phyloP scores from a whole-genome alignment of 1,140 invertebrate species.

The Cydia fagiglandana region DNA sequence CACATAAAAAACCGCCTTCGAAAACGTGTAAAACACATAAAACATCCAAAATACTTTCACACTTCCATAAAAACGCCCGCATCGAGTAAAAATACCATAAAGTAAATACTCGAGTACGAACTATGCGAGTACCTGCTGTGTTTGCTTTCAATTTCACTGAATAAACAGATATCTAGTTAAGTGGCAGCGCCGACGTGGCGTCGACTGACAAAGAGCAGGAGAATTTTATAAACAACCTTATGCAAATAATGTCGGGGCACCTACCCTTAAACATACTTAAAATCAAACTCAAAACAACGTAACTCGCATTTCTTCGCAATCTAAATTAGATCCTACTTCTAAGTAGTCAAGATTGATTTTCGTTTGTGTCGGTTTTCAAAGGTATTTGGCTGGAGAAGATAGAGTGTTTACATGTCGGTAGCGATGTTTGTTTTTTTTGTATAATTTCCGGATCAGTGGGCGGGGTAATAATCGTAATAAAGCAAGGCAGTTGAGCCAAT shows the following conservation, averaged over 20 bases:
- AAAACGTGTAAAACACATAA: constrained; percentile 28
- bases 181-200: constrained; percentile 22
- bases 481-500: constrained; percentile 16
- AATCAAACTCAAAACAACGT: not conserved
- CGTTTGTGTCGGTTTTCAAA: not conserved
- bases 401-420: constrained; percentile 22
- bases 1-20: constrained; percentile 14
- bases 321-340: not conserved
- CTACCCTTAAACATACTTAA: constrained; percentile 17
- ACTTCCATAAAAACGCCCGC: constrained; percentile 22
- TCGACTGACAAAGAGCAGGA: constrained; percentile 25
- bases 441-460: constrained; percentile 25
- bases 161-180: constrained; percentile 33
- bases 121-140: constrained; percentile 21
- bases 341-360: not conserved
- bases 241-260: constrained; percentile 22
- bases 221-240: constrained; percentile 32
- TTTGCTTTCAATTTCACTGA: constrained; percentile 29
- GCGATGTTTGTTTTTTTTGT: constrained; percentile 26
- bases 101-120: constrained; percentile 21
- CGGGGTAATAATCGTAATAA: constrained; percentile 26
- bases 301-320: not conserved
- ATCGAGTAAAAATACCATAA: constrained; percentile 27
- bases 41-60: constrained; percentile 28
- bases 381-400: constrained; percentile 3